These are phyloP conservation scores for Emys orbicularis DNA, from an alignment of 2,797 vertebrate species.

Conservation along the genomic window DNA sequence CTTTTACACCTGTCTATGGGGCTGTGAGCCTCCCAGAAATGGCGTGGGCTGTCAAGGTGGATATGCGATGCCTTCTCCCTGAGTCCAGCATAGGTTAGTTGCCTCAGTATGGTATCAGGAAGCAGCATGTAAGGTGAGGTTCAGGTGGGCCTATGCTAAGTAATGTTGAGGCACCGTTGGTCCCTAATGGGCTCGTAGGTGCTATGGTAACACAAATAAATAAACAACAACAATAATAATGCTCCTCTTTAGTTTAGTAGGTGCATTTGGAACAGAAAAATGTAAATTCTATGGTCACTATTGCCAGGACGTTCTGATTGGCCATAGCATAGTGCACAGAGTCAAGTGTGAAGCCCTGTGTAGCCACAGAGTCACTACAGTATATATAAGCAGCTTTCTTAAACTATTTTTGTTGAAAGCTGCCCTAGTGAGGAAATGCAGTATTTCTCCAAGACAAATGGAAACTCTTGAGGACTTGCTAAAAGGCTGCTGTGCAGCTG, in stretches of 20 bases:
- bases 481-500: not conserved
- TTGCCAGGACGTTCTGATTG: not conserved
- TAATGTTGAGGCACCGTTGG: not conserved
- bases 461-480: not conserved
- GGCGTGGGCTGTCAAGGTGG: not conserved
- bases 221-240: not conserved
- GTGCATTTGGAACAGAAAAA: not conserved
- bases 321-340: not conserved
- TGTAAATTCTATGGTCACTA: not conserved
- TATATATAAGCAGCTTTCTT: not conserved
- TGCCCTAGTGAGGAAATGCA: not conserved
- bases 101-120: not conserved
- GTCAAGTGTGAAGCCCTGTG: not conserved
- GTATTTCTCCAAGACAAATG: slow-evolving; percentile 2
- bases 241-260: not conserved
- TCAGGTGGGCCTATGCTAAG: not conserved
- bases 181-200: not conserved
- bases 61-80: not conserved
- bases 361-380: not conserved
- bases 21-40: not conserved
- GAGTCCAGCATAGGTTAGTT: not conserved
- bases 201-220: not conserved
- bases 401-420: not conserved
- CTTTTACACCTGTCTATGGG: not conserved
- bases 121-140: not conserved